Base-by-base conservation (phyloP, 1,140 invertebrate species). In the Drosophila equinoxialis region DNA sequence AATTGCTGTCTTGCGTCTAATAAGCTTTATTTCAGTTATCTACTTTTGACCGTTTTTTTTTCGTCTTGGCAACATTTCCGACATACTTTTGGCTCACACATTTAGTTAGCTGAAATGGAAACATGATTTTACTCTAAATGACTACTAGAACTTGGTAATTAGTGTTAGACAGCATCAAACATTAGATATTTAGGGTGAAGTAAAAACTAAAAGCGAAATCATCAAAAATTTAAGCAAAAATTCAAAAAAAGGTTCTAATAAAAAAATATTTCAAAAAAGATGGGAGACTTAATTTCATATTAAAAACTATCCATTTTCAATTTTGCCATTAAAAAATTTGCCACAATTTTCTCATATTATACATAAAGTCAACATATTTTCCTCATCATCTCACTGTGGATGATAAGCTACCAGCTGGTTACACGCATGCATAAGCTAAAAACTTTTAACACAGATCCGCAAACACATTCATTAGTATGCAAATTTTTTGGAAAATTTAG, bases 11-110 rank as follows among this genome's bases (percentile, higher is more conserved):
- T 55, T 60, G 55, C 45, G 72, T 26, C 65, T 55, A 76, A 72
- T 69, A 69, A 71, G 74, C 65, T 77, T 77, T 72, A 60, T 57
- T 79, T 39, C 62, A 71, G 59, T 54, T 67, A 55, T 57, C 60
- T 74, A 67, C 69, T 51, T 45, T 39, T 39, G 3, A 2, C 1
- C 2, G 23, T 26, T 26, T 26, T 26, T 6, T 42, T 11, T n/a
- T 20, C 20, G 8, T 41, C 8, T 62, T 62, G 60, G 60, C 41
- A 42, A 42, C 23, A 26, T 62, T 62, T 62, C 13, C 39, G 8
- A 62, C 17, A 42, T 30, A 10, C 45, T 41, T 42, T 42, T 62
- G 60, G 60, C 60, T 11, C 59, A 61, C 37, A 61, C n/a, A 61
- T 17, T 57, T 33, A 13, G 33, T 37, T 59, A 37, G 33, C n/a